Conservation (phyloP, 1,140 invertebrate genomes). For the Formica exsecta region DNA sequence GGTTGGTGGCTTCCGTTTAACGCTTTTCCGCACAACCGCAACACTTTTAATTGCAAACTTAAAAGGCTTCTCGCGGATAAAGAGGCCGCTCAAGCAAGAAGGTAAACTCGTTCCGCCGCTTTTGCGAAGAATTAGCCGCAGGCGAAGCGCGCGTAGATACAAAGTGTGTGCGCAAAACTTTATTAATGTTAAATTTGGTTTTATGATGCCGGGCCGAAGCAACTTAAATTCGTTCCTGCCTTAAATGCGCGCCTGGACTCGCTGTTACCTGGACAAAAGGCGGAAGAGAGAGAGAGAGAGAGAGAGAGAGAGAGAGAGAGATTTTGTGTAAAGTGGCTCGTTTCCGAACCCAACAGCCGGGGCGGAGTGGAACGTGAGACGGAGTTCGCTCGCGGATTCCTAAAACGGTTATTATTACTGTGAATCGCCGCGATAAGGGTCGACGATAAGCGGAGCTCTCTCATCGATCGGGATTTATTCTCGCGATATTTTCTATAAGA, state of each 20-base stretch:
- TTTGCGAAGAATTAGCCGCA: slow-evolving; percentile 61
- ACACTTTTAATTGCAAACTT: slow-evolving; percentile 66
- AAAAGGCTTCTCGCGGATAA: slow-evolving; percentile 54
- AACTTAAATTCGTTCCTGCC: slow-evolving; percentile 51
- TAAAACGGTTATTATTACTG: slow-evolving; percentile 57
- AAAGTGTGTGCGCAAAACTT: slow-evolving; percentile 64
- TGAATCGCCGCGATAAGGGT: slow-evolving; percentile 47
- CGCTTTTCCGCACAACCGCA: slow-evolving; percentile 49
- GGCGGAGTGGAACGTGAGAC: slow-evolving; percentile 26
- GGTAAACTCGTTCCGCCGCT: slow-evolving; percentile 48
- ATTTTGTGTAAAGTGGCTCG: slow-evolving; percentile 56
- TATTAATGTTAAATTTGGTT: slow-evolving; percentile 68
- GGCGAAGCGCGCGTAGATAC: slow-evolving; percentile 61
- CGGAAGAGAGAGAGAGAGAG: not conserved
- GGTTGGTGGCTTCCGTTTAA: slow-evolving; percentile 50
- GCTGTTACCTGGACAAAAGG: slow-evolving; percentile 26
- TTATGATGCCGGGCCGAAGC: slow-evolving; percentile 57
- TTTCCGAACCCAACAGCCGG: slow-evolving; percentile 27
- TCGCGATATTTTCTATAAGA: slow-evolving; percentile 37
- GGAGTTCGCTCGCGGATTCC: slow-evolving; percentile 13
- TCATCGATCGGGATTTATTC: slow-evolving; percentile 51
- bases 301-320: slow-evolving; percentile 16
- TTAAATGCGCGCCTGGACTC: slow-evolving; percentile 29
- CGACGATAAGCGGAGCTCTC: slow-evolving; percentile 26
- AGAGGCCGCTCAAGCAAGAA: slow-evolving; percentile 56